Evolutionary conservation across 1,140 invertebrate genomes (phyloP).

Genomic region (Manduca sexta): DNA sequence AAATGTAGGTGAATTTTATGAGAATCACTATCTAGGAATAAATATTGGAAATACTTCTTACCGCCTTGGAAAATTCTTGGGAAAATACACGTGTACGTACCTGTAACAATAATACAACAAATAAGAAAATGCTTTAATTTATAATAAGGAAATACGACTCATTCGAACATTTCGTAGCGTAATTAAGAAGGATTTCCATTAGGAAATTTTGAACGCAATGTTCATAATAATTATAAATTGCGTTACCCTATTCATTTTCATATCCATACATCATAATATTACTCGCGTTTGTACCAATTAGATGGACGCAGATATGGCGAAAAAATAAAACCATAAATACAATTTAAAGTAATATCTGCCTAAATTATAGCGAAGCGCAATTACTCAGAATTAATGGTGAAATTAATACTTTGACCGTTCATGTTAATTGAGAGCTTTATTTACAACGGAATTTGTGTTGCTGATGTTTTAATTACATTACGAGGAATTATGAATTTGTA

Average conservation of each 20-base stretch:
- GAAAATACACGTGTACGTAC: constrained; percentile 13
- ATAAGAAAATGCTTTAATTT: constrained; percentile 3
- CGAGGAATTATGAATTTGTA: neutral
- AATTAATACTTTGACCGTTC: constrained; percentile 69
- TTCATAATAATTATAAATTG: constrained; percentile 19
- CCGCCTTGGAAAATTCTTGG: neutral
- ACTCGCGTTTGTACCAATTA: constrained; percentile 54
- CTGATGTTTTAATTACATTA: constrained; percentile 20
- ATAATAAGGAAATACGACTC: constrained; percentile 5
- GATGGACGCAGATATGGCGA: constrained; percentile 40
- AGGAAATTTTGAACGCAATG: constrained; percentile 9
- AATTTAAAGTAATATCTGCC: constrained; percentile 58
- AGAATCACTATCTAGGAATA: neutral
- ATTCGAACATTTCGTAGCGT: neutral
- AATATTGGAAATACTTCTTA: neutral
- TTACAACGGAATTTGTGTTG: constrained; percentile 22
- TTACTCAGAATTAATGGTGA: constrained; percentile 69
- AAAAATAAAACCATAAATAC: constrained; percentile 61
- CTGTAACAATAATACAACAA: constrained; percentile 19
- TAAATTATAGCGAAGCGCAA: constrained; percentile 54
- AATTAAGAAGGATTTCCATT: constrained; percentile 17
- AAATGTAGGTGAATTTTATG: neutral
- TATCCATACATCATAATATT: constrained; percentile 54
- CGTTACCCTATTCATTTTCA: constrained; percentile 41
- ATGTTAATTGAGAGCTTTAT: constrained; percentile 59